Evolutionary conservation across 2,797 vertebrate species (phyloP).

Genomic region (Karalla daura): DNA sequence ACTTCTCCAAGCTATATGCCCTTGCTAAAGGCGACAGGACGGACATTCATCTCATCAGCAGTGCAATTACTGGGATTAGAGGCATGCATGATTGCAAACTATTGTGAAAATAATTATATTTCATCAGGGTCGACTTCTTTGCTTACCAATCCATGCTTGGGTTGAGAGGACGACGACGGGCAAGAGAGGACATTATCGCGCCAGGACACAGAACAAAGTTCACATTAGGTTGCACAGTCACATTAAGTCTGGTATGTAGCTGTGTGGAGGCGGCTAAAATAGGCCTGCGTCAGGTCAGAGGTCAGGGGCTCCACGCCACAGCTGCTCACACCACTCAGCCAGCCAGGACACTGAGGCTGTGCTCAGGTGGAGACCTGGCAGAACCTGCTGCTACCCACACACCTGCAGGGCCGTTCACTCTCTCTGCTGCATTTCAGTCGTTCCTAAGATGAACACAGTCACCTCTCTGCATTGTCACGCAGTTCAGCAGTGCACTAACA

Average conservation of each 20-base stretch:
- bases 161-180: conserved; percentile 58
- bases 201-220: conserved; percentile 77
- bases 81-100: conserved; percentile 84
- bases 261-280: conserved; percentile 46
- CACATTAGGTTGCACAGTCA: conserved; percentile 73
- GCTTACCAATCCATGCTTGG: conserved; percentile 85
- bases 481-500: background rate
- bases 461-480: background rate
- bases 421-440: background rate
- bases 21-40: conserved; percentile 68
- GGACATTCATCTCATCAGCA: conserved; percentile 77
- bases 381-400: no score
- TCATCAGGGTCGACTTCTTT: conserved; percentile 73
- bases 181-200: conserved; percentile 64
- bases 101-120: conserved; percentile 65
- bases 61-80: conserved; percentile 80
- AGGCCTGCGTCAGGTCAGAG: conserved; percentile 35
- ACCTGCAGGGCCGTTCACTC: background rate
- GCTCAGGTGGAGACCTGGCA: background rate
- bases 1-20: conserved; percentile 63
- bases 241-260: conserved; percentile 36
- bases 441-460: background rate
- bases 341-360: conserved; percentile 6
- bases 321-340: conserved; percentile 35
- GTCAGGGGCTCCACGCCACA: conserved; percentile 50